Evolutionary conservation across 2,797 vertebrate species (phyloP).

Genomic region (Yasuhikotakia modesta): DNA sequence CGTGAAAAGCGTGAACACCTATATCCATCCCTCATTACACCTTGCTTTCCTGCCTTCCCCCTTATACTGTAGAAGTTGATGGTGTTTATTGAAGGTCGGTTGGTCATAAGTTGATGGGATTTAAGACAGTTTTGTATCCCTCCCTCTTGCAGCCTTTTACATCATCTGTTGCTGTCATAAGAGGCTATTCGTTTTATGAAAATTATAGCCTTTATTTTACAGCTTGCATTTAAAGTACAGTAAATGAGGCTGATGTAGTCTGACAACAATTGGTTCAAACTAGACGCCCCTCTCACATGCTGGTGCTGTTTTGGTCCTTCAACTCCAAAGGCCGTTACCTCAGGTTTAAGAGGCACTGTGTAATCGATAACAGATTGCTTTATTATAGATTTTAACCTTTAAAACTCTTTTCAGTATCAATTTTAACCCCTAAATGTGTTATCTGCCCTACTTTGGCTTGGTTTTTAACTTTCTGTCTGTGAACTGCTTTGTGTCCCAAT

Average conservation of each 20-base stretch:
- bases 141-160: slow-evolving; percentile 11
- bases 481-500: not conserved
- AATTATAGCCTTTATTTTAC: slow-evolving; percentile 40
- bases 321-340: slow-evolving; percentile 13
- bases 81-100: slow-evolving; percentile 1
- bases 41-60: slow-evolving; percentile 13
- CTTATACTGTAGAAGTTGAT: slow-evolving; percentile 38
- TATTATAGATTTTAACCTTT: slow-evolving; percentile 13
- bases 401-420: not conserved
- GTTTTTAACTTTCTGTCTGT: not conserved
- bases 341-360: not conserved
- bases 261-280: slow-evolving; percentile 18
- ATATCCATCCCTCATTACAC: slow-evolving; percentile 38
- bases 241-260: slow-evolving; percentile 1
- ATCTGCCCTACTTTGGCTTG: not conserved
- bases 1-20: slow-evolving; percentile 43
- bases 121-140: slow-evolving; percentile 22
- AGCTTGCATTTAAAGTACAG: slow-evolving; percentile 21
- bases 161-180: slow-evolving; percentile 17
- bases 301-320: not conserved
- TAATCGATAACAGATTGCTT: slow-evolving; percentile 24
- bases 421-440: slow-evolving; percentile 18
- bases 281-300: not conserved
- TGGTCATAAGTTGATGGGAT: slow-evolving; percentile 33
- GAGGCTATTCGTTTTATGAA: slow-evolving; percentile 6